phyloP scores from a whole-genome alignment of 2,797 vertebrate species.

The Ptychadena robeensis region DNA sequence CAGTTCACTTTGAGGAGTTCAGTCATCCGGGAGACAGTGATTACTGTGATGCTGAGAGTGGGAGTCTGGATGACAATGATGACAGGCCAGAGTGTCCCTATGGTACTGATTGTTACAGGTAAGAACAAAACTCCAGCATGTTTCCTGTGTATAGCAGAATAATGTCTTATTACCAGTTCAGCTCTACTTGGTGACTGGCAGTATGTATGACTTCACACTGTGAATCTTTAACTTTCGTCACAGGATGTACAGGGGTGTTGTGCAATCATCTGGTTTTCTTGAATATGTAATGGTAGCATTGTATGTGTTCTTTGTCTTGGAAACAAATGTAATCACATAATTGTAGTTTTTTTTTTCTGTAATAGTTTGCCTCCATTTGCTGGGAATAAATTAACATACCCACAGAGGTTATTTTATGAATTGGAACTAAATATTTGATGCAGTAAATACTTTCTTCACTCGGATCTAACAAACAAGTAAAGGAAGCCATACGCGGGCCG shows the following conservation, averaged over 20 bases:
- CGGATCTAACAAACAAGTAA: too few species aligned
- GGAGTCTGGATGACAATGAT: constrained; percentile 56
- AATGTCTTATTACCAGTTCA: background rate
- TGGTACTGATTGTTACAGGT: constrained; percentile 78
- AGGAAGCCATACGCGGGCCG: too few species aligned
- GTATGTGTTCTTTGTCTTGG: background rate
- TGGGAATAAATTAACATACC: too few species aligned
- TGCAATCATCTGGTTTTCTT: background rate
- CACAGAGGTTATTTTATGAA: background rate
- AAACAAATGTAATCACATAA: background rate
- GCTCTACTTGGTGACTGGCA: background rate
- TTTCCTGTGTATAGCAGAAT: background rate
- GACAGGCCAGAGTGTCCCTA: constrained; percentile 73
- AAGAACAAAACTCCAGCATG: constrained; percentile 2
- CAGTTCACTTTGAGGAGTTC: constrained; percentile 77
- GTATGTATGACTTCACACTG: background rate
- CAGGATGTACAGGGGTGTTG: background rate
- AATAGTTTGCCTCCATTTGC: too few species aligned
- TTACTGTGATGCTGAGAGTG: constrained; percentile 53
- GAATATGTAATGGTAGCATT: background rate
- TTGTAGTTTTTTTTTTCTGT: background rate
- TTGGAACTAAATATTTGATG: background rate
- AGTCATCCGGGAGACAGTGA: constrained; percentile 77
- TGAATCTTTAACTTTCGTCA: background rate
- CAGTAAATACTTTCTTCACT: background rate